Conservation (phyloP, 2,113 vertebrate genomes). For the Jacana jacana region DNA sequence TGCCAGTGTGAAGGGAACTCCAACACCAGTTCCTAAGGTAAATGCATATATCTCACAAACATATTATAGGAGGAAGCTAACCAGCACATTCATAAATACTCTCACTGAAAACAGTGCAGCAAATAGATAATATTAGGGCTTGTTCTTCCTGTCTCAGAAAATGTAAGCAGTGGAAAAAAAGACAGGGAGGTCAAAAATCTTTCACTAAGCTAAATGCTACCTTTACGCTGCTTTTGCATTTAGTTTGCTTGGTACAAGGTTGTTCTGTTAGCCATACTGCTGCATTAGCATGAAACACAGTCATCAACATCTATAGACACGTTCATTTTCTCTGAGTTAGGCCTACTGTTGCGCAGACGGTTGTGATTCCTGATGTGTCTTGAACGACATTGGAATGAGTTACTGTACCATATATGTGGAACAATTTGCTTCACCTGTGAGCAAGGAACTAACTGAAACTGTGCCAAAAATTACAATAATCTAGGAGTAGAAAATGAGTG, state of each 20-base stretch:
- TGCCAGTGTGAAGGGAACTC: background rate
- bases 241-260: background rate
- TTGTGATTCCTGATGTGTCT: no score
- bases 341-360: background rate
- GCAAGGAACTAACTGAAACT: background rate
- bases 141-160: background rate
- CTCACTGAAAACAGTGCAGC: background rate
- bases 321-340: background rate
- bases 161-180: background rate
- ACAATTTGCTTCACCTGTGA: background rate
- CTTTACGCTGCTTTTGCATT: background rate
- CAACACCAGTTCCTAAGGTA: background rate
- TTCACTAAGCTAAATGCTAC: background rate
- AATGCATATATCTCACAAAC: background rate
- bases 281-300: background rate
- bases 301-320: accelerated
- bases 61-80: background rate
- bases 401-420: no score
- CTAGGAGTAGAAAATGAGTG: background rate
- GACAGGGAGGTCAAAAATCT: background rate
- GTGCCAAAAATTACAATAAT: background rate
- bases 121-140: background rate
- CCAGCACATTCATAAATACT: background rate
- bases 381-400: background rate
- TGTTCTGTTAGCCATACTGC: background rate